Evolutionary conservation across 1,140 invertebrate genomes (phyloP).

Genomic region (Aphelinus certus): DNA sequence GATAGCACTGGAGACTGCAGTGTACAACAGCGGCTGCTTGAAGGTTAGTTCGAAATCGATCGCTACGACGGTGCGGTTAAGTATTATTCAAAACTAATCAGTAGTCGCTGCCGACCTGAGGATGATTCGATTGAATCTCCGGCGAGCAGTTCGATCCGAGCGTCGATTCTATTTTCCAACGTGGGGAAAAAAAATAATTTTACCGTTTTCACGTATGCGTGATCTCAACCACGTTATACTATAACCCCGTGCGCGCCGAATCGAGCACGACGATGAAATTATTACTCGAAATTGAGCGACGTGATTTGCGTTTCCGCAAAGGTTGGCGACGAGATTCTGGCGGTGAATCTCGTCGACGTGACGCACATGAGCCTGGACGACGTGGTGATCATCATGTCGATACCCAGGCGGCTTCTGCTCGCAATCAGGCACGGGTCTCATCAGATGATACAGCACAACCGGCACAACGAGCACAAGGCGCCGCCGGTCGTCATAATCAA

Average conservation of each 20-base stretch:
- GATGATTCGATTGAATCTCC: too few species aligned
- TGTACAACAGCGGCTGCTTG: constrained; percentile 95
- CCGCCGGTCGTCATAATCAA: constrained; percentile 95
- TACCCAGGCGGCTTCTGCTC: constrained; percentile 92
- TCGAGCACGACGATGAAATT: too few species aligned
- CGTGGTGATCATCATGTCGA: constrained; percentile 99
- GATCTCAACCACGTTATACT: too few species aligned
- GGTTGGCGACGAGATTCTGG: constrained; percentile 98
- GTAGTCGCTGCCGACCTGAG: too few species aligned
- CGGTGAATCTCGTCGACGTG: constrained; percentile 97
- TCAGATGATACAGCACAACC: constrained; percentile 60
- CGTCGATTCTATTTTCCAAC: neutral
- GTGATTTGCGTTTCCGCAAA: constrained; percentile 48
- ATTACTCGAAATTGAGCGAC: too few species aligned
- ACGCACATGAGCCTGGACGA: constrained; percentile 97
- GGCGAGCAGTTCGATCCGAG: too few species aligned
- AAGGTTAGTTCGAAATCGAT: constrained; percentile 66
- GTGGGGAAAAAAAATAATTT: neutral
- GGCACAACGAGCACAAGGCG: constrained; percentile 80
- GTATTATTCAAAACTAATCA: too few species aligned
- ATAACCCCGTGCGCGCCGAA: too few species aligned
- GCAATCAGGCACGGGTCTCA: constrained; percentile 84
- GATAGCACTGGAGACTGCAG: constrained; percentile 95
- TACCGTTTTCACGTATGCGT: too few species aligned
- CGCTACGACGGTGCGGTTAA: too few species aligned